These are phyloP conservation scores for Pentamera pediparva DNA, from an alignment of 53 echinoderm and acorn worm species.

Conservation along the genomic window DNA sequence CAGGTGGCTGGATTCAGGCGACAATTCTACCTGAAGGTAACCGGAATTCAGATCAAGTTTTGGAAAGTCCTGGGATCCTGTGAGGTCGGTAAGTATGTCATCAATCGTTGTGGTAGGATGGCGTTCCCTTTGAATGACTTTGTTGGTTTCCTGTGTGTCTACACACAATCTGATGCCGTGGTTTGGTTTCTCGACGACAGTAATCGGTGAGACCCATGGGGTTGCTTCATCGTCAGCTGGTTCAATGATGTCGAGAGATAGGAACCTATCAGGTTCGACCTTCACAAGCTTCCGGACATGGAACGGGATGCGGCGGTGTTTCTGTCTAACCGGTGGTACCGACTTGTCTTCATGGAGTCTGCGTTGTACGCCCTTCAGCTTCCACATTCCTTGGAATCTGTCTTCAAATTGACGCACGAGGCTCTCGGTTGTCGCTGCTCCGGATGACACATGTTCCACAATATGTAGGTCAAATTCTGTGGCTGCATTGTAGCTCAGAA, in stretches of 20 bases:
- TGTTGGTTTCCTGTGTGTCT: slow-evolving; percentile 50
- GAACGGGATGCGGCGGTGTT: slow-evolving; percentile 58
- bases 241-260: slow-evolving; percentile 47
- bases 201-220: slow-evolving; percentile 45
- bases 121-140: slow-evolving; percentile 51
- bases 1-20: slow-evolving; percentile 42
- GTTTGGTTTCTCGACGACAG: slow-evolving; percentile 49
- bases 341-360: slow-evolving; percentile 38
- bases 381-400: slow-evolving; percentile 33
- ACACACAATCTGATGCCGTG: slow-evolving; percentile 45
- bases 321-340: slow-evolving; percentile 27
- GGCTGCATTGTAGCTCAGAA: slow-evolving; percentile 27
- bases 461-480: slow-evolving; percentile 3
- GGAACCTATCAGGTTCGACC: slow-evolving; percentile 36
- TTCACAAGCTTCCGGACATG: slow-evolving; percentile 39
- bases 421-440: too few species aligned
- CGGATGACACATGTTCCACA: background rate
- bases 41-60: slow-evolving; percentile 67
- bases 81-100: slow-evolving; percentile 44
- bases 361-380: too few species aligned
- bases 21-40: slow-evolving; percentile 68
- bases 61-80: slow-evolving; percentile 46
- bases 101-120: slow-evolving; percentile 60
- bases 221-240: slow-evolving; percentile 34
- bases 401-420: too few species aligned